Percentiles rank a stretch among this genome's conserved stretches.
Evolutionary conservation across 2,113 vertebrate species (phyloP).

Genomic region (Osmerus mordax): DNA sequence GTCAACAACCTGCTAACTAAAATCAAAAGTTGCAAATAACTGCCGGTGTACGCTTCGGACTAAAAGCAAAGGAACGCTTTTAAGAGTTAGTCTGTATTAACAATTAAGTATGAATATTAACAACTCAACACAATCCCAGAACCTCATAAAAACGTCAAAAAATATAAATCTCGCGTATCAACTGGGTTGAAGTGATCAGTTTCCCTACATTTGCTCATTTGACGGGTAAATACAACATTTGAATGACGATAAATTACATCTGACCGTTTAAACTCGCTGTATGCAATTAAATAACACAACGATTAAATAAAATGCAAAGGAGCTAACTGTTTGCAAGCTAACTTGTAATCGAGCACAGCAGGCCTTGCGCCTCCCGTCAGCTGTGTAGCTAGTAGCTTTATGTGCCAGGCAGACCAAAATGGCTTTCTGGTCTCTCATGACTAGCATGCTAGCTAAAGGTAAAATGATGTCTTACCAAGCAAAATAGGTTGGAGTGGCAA

Average conservation of each 20-base stretch:
- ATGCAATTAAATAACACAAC: neutral
- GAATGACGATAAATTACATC: neutral
- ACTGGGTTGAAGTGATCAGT: neutral
- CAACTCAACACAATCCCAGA: neutral
- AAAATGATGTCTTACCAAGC: conserved; percentile 83
- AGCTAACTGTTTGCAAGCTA: neutral
- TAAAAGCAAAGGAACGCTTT: neutral
- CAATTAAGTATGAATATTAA: neutral
- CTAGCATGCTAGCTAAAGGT: conserved; percentile 39
- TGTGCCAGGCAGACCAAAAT: conserved; percentile 73
- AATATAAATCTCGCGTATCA: neutral
- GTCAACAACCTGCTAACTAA: neutral
- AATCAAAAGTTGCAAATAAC: conserved; percentile 6
- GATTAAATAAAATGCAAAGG: too few species aligned
- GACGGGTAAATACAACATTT: neutral
- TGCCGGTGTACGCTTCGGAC: neutral
- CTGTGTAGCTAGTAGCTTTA: conserved; percentile 62
- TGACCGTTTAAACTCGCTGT: neutral
- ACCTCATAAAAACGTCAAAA: neutral
- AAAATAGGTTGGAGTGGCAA: conserved; percentile 99
- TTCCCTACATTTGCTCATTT: neutral
- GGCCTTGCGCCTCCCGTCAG: conserved; percentile 65
- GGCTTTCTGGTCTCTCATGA: conserved; percentile 67
- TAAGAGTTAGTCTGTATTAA: neutral
- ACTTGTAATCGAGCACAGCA: conserved; percentile 16